Evolutionary conservation across 2,888 invertebrate species (phyloP).

Genomic region (Ganaspis brasiliensis): DNA sequence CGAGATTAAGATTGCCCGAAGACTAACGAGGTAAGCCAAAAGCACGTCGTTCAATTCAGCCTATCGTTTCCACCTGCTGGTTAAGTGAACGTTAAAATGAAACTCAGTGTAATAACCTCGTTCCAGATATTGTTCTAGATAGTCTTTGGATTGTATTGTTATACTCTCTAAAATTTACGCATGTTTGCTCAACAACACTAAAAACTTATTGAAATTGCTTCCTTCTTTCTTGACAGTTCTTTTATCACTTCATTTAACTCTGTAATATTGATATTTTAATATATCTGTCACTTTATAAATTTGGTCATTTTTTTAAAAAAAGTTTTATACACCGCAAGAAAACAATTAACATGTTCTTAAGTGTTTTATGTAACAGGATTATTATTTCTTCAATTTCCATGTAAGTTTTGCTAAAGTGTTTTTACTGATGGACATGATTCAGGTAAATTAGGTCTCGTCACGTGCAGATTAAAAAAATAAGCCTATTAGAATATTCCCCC

Average conservation of each 20-base stretch:
- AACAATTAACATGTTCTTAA: too few species aligned
- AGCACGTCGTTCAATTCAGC: conserved; percentile 53
- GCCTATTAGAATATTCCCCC: too few species aligned
- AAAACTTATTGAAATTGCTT: not conserved
- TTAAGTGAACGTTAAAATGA: conserved; percentile 48
- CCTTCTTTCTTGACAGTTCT: not conserved
- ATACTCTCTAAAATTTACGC: conserved; percentile 1
- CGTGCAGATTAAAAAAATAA: too few species aligned
- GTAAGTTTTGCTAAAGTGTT: too few species aligned
- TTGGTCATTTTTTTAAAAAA: not conserved
- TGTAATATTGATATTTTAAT: too few species aligned
- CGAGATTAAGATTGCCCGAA: conserved; percentile 74
- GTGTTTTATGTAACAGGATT: too few species aligned
- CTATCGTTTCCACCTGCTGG: conserved; percentile 44
- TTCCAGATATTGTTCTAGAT: conserved; percentile 43
- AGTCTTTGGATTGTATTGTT: conserved; percentile 47
- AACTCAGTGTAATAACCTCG: conserved; percentile 40
- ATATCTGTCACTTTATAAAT: too few species aligned
- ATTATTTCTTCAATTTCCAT: too few species aligned
- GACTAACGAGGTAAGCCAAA: conserved; percentile 69
- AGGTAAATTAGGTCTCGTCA: too few species aligned
- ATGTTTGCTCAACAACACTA: not conserved
- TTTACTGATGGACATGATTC: too few species aligned
- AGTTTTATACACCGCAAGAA: too few species aligned
- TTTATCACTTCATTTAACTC: not conserved